These are phyloP conservation scores for Hetaerina americana DNA, from an alignment of 1,140 invertebrate genomes.

Conservation along the genomic window DNA sequence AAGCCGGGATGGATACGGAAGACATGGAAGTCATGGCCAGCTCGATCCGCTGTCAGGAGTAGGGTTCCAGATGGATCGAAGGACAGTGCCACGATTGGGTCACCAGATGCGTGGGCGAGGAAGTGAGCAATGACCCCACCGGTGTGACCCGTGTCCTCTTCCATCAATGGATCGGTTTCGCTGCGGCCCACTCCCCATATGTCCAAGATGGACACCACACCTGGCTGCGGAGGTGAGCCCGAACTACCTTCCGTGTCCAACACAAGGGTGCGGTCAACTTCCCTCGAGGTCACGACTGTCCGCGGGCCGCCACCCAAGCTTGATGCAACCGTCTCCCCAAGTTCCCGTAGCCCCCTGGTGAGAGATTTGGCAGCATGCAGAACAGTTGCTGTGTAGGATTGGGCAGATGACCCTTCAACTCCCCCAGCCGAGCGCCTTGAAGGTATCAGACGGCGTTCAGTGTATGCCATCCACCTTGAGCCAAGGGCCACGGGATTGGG, in stretches of 20 bases:
- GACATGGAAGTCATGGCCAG: constrained; percentile 93
- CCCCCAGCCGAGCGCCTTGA: constrained; percentile 77
- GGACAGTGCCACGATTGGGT: constrained; percentile 76
- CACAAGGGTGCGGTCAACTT: constrained; percentile 20
- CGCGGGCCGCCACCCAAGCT: constrained; percentile 58
- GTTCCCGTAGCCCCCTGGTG: constrained; percentile 67
- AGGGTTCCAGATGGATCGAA: constrained; percentile 89
- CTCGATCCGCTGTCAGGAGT: constrained; percentile 79
- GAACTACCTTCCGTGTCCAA: background rate
- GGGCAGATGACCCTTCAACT: constrained; percentile 47
- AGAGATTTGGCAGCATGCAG: constrained; percentile 88
- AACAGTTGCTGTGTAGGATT: constrained; percentile 90
- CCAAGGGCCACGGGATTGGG: constrained; percentile 86
- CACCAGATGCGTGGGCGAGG: constrained; percentile 64
- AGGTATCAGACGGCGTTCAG: constrained; percentile 71
- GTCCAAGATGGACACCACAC: constrained; percentile 44
- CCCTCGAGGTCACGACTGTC: constrained; percentile 16
- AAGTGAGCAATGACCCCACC: constrained; percentile 67
- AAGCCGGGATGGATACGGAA: constrained; percentile 92
- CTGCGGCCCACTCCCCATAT: constrained; percentile 24
- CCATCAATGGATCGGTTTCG: constrained; percentile 12
- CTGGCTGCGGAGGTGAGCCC: constrained; percentile 25
- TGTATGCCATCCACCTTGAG: constrained; percentile 47
- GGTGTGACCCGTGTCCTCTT: background rate
- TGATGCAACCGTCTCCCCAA: constrained; percentile 88